Evolutionary conservation across 2,888 invertebrate genomes (phyloP).

Genomic region (Aporophyla nigra): DNA sequence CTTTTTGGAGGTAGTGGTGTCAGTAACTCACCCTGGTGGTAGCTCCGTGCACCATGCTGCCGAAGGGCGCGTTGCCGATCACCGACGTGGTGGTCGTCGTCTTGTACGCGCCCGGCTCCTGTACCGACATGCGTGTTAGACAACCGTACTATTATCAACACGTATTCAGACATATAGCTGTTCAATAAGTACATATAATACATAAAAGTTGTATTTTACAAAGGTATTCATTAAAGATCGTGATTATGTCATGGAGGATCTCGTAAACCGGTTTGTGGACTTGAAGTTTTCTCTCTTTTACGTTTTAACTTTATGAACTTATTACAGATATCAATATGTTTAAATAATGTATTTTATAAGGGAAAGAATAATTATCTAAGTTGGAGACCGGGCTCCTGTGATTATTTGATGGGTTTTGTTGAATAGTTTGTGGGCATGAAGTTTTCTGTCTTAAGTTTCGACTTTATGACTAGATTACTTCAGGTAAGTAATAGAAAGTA

Average conservation of each 20-base stretch:
- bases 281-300: no score
- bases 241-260: no score
- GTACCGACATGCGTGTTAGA: constrained; percentile 21
- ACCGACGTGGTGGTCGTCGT: constrained; percentile 85
- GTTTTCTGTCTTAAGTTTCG: not conserved
- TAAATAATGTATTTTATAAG: not conserved
- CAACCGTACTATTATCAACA: not conserved
- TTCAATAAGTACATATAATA: not conserved
- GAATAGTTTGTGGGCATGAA: not conserved
- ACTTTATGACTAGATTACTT: not conserved
- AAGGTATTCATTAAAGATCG: not conserved
- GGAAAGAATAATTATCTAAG: not conserved
- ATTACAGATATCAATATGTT: not conserved
- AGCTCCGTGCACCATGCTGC: constrained; percentile 83
- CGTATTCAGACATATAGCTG: no score
- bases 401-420: not conserved
- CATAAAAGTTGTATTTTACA: not conserved
- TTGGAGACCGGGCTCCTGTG: not conserved
- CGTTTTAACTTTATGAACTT: no score
- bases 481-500: not conserved
- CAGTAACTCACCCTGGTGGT: constrained; percentile 79
- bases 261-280: no score
- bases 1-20: no score
- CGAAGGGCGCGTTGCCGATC: constrained; percentile 87
- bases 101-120: constrained; percentile 86